Evolutionary conservation across 1,140 invertebrate species (phyloP).

Genomic region (Anastatus disparis): DNA sequence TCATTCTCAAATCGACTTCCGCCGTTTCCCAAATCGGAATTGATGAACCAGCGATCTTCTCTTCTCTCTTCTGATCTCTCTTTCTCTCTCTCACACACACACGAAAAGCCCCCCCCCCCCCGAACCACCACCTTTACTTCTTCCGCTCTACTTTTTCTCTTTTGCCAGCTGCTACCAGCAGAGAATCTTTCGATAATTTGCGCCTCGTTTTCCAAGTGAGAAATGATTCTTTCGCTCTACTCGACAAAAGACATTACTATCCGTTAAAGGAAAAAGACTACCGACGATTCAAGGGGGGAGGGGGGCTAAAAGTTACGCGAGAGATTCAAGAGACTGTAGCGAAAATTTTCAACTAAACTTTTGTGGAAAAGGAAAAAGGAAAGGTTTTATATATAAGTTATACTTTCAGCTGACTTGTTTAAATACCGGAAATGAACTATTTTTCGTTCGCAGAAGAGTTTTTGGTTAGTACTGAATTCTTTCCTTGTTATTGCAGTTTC

Average conservation of each 20-base stretch:
- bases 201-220: conserved; percentile 11
- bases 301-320: too few species aligned
- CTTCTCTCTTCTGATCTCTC: background rate
- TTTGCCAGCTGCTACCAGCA: background rate
- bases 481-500: conserved; percentile 31
- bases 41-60: conserved; percentile 35
- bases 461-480: background rate
- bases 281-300: background rate
- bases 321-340: conserved; percentile 12
- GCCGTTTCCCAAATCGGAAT: conserved; percentile 25
- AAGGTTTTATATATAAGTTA: too few species aligned
- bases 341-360: conserved; percentile 14
- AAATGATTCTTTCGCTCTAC: conserved; percentile 14
- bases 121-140: too few species aligned
- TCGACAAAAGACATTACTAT: conserved; percentile 9
- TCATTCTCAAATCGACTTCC: conserved; percentile 9
- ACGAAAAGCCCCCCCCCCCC: too few species aligned
- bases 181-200: conserved; percentile 27
- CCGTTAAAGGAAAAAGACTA: conserved; percentile 19
- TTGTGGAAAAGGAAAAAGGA: too few species aligned
- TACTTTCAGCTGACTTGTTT: conserved; percentile 14
- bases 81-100: too few species aligned
- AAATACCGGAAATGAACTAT: conserved; percentile 18
- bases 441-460: background rate
- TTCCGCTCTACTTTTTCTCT: conserved; percentile 22